A percentile compares a stretch with the other conserved stretches of the same genome.
phyloP scores from a whole-genome alignment of 1,140 invertebrate species.

The Sycophaga agraensis region DNA sequence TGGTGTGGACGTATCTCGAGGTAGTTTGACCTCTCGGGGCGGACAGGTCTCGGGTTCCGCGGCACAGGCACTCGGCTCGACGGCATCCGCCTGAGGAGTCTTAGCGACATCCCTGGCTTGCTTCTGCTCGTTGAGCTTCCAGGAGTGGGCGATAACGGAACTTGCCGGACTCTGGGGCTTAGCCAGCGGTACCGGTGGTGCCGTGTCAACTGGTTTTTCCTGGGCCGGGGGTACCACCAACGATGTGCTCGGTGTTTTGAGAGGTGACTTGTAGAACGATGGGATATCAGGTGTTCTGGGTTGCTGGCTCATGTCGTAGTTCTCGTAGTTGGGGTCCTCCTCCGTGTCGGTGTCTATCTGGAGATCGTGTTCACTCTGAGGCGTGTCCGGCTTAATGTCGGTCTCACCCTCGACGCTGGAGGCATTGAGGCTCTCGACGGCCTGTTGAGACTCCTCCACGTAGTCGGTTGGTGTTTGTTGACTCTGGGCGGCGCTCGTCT shows the following conservation, averaged over 20 bases:
- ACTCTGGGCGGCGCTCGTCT: background rate
- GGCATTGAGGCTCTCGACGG: constrained; percentile 72
- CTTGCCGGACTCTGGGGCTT: constrained; percentile 40
- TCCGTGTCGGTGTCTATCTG: constrained; percentile 87
- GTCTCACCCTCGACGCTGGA: constrained; percentile 62
- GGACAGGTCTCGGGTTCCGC: constrained; percentile 32
- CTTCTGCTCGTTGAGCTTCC: constrained; percentile 44
- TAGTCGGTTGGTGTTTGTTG: constrained; percentile 60
- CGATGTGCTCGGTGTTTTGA: constrained; percentile 37
- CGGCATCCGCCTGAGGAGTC: constrained; percentile 34
- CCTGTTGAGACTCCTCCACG: constrained; percentile 76
- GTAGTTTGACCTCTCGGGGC: background rate
- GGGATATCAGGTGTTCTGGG: constrained; percentile 57
- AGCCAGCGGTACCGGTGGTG: constrained; percentile 30
- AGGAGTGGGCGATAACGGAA: constrained; percentile 48
- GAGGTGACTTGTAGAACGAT: constrained; percentile 50
- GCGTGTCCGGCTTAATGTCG: constrained; percentile 80
- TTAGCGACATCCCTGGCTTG: constrained; percentile 32
- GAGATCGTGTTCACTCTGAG: constrained; percentile 79
- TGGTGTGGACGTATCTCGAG: constrained; percentile 25
- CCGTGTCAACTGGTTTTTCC: constrained; percentile 46
- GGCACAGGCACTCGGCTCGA: constrained; percentile 31
- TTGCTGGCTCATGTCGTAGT: constrained; percentile 52
- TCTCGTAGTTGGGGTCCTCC: constrained; percentile 65
- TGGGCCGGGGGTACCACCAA: constrained; percentile 10